Base-by-base conservation (phyloP, 2,113 vertebrate species). In the Callorhinus ursinus region DNA sequence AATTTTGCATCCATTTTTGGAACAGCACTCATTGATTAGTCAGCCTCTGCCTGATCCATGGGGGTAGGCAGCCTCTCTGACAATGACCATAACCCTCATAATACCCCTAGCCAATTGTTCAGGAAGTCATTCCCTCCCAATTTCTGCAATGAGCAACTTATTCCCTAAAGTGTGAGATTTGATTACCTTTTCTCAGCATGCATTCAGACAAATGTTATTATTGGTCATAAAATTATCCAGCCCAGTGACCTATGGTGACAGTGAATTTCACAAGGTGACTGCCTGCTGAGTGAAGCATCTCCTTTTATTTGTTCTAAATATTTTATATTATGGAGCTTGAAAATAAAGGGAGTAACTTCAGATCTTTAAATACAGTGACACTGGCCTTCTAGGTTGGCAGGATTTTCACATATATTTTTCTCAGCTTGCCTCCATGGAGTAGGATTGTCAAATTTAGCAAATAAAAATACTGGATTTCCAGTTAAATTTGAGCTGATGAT, bases 131-230 rank as follows among this genome's bases (percentile, higher is more conserved):
- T 97, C 97, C 94, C 94, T 98, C 97, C 95, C 93, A 92, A 93
- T 96, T 94, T 98, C 91, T 96, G 89, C 95, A 92, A 72, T 97
- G 97, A 93, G 95, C 92, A 98, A 93, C 96, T 96, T 98, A 97
- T 97, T 98, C 97, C 97, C 98, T 96, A 98, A 98, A 96, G 97
- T 98, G 97, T 97, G 97, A 98, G 95, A 98, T 98, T 98, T 98
- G 98, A 98, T 98, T 98, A 98, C 97, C 95, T 98, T 98, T 98
- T 98, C 98, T 98, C 98, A 98, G 98, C 97, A 98, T 98, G 98
- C 96, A 96, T 97, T 97, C 96, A 97, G 96, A 98, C 94, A 98
- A 98, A 98, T 98, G 98, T 97, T 98, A 98, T 98, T 98, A 98
- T 98, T 98, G 97, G 97, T 97, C 98, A 98, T 98, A 98, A 98